These are phyloP conservation scores for Corydoras maculifer DNA, from an alignment of 2,113 vertebrate genomes.

Conservation along the genomic window DNA sequence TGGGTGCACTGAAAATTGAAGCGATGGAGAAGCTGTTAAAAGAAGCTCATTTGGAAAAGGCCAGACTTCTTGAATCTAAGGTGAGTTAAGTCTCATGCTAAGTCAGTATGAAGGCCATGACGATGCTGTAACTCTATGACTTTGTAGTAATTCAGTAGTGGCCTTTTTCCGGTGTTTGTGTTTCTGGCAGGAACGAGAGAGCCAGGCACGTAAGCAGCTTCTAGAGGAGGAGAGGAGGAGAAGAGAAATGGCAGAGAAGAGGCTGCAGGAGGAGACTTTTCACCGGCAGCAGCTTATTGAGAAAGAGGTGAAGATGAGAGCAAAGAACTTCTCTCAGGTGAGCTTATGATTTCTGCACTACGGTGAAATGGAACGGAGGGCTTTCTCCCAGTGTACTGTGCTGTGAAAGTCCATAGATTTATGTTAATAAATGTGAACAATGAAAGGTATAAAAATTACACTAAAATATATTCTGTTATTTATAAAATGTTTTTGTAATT, in stretches of 20 bases:
- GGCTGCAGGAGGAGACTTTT: constrained; percentile 80
- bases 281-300: constrained; percentile 86
- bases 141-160: no score
- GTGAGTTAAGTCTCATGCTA: constrained; percentile 60
- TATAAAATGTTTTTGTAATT: no score
- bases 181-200: constrained; percentile 78
- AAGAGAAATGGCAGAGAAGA: constrained; percentile 81
- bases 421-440: no score
- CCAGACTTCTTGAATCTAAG: constrained; percentile 81
- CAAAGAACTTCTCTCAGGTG: constrained; percentile 94
- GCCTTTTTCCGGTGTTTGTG: no score
- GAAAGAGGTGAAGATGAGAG: constrained; percentile 89
- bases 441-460: no score
- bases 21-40: constrained; percentile 98
- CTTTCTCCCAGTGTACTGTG: no score
- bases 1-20: constrained; percentile 79
- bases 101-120: not conserved
- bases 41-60: constrained; percentile 86
- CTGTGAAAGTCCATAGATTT: no score
- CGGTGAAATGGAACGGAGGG: no score
- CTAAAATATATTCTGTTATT: no score
- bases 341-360: not conserved
- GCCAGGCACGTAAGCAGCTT: constrained; percentile 76
- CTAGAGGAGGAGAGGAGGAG: constrained; percentile 86
- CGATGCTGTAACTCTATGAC: not conserved